Evolutionary conservation across 2,888 invertebrate genomes (phyloP), one percentile per base, ranked within the genome.

Genomic region (Noctua fimbriata): DNA sequence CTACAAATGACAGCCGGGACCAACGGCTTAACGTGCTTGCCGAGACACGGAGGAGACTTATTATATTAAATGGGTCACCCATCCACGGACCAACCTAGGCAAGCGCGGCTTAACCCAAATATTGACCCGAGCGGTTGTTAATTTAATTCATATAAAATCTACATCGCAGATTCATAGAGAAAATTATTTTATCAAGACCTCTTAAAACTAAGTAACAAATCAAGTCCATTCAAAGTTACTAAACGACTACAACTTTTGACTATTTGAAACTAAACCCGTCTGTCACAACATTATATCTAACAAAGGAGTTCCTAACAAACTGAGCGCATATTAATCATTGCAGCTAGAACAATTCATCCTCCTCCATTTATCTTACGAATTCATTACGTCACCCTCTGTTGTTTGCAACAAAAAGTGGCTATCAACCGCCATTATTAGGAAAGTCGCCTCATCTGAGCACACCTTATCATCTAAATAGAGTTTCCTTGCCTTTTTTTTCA

Each of bases 401-500:
- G 66, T 79, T 76, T 16, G 69, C 69, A 76, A 82, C 75, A 87
- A 86, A 86, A 89, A 85, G 47, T 80, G 72, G 47, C 28, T 60
- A 79, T 80, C 78, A 86, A 69, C 60, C 32, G 72, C 66, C 67
- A 77, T 82, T 70, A 82, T 74, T 78, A 83, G 76, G 77, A 83
- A 81, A 76, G 81, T 81, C 70, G 24, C 78, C 77, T 76, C 78
- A 74, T 81, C 80, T 82, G 69, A 65, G 67, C 79, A 75, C 81
- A 85, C 78, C 86, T 87, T 88, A 76, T 81, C 87, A 69, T 74
- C 76, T 78, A 87, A 84, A 87, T 85, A 82, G 86, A 84, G 85
- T 89, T 82, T 84, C 70, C 69, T 74, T 73, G 78, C 69, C 77
- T 83, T 88, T 88, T 36, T 88, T 89, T 88, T 89, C 89, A 88